Percentiles rank a stretch among this genome's conserved stretches.
Conservation (phyloP, 2,113 vertebrate species). For the Probosciger aterrimus region DNA sequence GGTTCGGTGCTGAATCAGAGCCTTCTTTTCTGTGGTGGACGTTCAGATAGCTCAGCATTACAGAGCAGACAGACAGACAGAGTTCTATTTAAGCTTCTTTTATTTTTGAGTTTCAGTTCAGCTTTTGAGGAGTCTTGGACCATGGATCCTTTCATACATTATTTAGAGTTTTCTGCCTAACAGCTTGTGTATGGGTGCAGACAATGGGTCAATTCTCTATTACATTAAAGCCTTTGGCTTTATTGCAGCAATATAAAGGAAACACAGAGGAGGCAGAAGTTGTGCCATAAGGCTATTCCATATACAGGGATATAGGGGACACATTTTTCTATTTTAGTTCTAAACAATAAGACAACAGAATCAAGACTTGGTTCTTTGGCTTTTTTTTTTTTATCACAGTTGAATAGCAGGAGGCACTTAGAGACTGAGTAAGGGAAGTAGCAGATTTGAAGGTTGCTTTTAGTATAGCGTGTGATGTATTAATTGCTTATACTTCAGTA, state of each 20-base stretch:
- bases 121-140: not conserved
- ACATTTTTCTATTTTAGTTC: not conserved
- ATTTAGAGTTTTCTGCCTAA: not conserved
- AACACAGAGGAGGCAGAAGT: not conserved
- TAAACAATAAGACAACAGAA: not conserved
- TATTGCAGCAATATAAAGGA: not conserved
- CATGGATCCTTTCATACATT: not conserved
- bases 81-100: not conserved
- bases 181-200: not conserved
- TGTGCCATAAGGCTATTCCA: not conserved
- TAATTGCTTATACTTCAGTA: not conserved
- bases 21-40: not conserved
- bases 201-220: not conserved
- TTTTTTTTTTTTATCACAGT: not conserved
- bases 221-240: not conserved
- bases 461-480: not conserved
- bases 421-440: not conserved
- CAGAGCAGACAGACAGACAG: not conserved
- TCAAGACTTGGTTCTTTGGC: not conserved
- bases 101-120: not conserved
- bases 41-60: not conserved
- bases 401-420: not conserved
- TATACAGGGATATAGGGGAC: not conserved
- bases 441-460: not conserved
- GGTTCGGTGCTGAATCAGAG: not conserved